These are phyloP conservation scores for Poeciliopsis presidionis DNA, from an alignment of 2,797 vertebrate species.

Conservation along the genomic window DNA sequence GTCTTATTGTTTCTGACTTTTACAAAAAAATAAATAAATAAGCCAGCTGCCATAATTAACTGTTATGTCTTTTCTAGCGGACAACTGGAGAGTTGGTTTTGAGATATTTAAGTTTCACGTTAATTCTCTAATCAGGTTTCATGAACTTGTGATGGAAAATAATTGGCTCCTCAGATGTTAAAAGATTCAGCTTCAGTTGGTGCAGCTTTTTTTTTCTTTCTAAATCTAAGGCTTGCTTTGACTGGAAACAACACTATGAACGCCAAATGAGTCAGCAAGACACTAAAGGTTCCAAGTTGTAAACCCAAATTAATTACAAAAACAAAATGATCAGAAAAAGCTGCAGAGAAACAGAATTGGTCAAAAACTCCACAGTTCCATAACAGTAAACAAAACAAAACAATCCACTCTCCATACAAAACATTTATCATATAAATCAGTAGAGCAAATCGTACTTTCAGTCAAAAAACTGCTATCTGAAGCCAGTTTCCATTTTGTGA, in stretches of 20 bases:
- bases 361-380: not conserved
- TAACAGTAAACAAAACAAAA: not conserved
- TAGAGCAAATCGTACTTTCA: not conserved
- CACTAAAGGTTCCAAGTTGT: not conserved
- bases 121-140: not conserved
- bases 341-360: not conserved
- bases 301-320: conserved; percentile 8
- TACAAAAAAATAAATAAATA: not conserved
- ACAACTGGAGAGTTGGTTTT: not conserved
- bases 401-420: not conserved
- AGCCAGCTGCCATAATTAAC: not conserved
- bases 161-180: conserved; percentile 6
- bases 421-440: not conserved
- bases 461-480: not conserved
- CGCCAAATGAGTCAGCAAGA: not conserved
- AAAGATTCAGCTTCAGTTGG: conserved; percentile 14
- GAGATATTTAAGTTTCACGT: conserved; percentile 1
- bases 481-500: not conserved
- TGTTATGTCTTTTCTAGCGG: not conserved
- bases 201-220: not conserved
- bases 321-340: not conserved
- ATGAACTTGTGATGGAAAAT: conserved; percentile 7
- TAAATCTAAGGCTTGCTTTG: not conserved
- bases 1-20: not conserved
- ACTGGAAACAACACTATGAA: not conserved